phyloP scores from a whole-genome alignment of 1,140 invertebrate species.

The Bombus soroeensis region DNA sequence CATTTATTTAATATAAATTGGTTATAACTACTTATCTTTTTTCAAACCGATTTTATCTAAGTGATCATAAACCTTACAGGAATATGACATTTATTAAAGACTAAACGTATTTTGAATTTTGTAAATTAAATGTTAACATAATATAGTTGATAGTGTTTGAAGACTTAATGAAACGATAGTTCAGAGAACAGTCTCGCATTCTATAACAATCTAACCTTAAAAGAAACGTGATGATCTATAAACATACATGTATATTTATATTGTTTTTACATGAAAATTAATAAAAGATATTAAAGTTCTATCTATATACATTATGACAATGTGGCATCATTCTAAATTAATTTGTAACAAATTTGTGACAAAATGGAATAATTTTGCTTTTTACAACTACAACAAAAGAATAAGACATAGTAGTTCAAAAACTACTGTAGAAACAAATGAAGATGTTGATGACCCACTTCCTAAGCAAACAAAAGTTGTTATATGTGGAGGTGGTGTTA shows the following conservation, averaged over 20 bases:
- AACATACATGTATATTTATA: not conserved
- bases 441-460: constrained; percentile 55
- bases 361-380: constrained; percentile 16
- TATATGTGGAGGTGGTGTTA: constrained; percentile 96
- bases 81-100: not conserved
- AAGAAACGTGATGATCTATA: not conserved
- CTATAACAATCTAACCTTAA: constrained; percentile 11
- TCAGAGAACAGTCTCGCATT: not conserved
- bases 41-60: too few species aligned
- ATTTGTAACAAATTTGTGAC: constrained; percentile 47
- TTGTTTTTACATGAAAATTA: not conserved
- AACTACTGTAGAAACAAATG: constrained; percentile 12
- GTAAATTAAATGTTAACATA: not conserved
- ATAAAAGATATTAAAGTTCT: constrained; percentile 5
- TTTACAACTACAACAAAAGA: constrained; percentile 31
- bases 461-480: constrained; percentile 87
- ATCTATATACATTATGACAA: constrained; percentile 9
- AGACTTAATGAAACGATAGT: not conserved
- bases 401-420: constrained; percentile 29
- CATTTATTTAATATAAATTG: not conserved
- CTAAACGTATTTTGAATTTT: not conserved
- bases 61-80: not conserved
- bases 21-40: too few species aligned
- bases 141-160: not conserved
- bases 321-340: constrained; percentile 64